These are phyloP conservation scores for Centropyge bicolor DNA, from an alignment of 2,797 vertebrate genomes.

Conservation along the genomic window DNA sequence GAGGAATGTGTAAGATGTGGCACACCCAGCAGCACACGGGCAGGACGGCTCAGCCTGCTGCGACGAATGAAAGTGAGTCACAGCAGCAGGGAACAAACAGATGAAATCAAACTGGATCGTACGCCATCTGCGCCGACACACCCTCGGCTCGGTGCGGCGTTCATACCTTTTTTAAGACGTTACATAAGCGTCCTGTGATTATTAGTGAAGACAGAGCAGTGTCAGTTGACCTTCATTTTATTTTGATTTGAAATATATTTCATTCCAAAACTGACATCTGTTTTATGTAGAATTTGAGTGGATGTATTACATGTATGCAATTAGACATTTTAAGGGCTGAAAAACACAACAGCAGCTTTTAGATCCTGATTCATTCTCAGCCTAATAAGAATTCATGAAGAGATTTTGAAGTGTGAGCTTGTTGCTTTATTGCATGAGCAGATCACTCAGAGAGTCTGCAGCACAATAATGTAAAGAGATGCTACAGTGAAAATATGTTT, in stretches of 20 bases:
- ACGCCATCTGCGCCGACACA: conserved; percentile 45
- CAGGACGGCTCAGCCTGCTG: conserved; percentile 53
- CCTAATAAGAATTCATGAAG: not conserved
- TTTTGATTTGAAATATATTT: not conserved
- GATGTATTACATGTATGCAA: too few relatives aligned
- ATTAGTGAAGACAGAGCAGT: not conserved
- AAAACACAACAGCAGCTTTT: too few relatives aligned
- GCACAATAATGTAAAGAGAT: conserved; percentile 1
- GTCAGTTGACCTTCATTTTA: conserved; percentile 12
- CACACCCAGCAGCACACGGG: conserved; percentile 74
- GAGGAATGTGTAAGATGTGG: conserved; percentile 69
- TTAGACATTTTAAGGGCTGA: too few relatives aligned
- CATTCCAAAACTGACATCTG: not conserved
- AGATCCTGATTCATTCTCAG: not conserved
- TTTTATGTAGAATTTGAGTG: too few relatives aligned
- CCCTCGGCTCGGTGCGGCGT: conserved; percentile 28
- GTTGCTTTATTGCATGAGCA: conserved; percentile 4
- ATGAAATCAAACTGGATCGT: conserved; percentile 55
- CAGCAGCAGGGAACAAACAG: conserved; percentile 26
- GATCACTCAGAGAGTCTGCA: not conserved
- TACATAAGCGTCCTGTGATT: not conserved
- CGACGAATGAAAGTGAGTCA: conserved; percentile 71
- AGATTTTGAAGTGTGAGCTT: not conserved
- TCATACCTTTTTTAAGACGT: conserved; percentile 43
- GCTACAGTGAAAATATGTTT: not conserved